phyloP scores from a whole-genome alignment of 2,888 invertebrate species.

The Cetonia aurata region DNA sequence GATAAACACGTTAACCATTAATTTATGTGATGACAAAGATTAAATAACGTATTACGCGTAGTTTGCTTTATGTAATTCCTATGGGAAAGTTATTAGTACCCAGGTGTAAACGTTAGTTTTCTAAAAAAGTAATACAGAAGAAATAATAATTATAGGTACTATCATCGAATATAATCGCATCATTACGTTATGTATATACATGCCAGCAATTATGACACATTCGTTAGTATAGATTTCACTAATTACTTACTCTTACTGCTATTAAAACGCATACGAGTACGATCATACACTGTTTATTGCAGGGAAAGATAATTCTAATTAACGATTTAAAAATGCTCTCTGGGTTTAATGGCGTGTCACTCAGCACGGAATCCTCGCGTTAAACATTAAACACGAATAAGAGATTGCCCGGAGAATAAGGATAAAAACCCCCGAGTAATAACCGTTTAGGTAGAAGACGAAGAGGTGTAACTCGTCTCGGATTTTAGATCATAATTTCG shows the following conservation, averaged over 20 bases:
- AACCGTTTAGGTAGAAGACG: constrained; percentile 17
- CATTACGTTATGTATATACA: constrained; percentile 14
- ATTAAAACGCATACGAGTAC: neutral
- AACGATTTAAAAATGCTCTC: constrained; percentile 31
- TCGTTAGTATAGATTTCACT: constrained; percentile 27
- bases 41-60: too few relatives aligned
- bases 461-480: constrained; percentile 20
- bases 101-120: neutral
- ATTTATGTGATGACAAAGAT: too few relatives aligned
- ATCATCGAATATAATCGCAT: constrained; percentile 22
- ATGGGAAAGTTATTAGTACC: constrained; percentile 18
- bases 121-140: constrained; percentile 1
- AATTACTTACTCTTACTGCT: constrained; percentile 25
- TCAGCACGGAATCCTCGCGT: constrained; percentile 36
- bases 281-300: constrained; percentile 12
- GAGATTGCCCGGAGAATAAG: constrained; percentile 9
- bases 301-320: constrained; percentile 33
- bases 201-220: constrained; percentile 36
- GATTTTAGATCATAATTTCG: constrained; percentile 34
- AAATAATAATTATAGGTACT: constrained; percentile 25
- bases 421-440: constrained; percentile 5
- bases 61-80: neutral
- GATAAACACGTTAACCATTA: too few relatives aligned
- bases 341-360: constrained; percentile 27
- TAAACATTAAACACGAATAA: neutral